Conservation (phyloP, 2,113 vertebrate genomes). For the Macrotus californicus region DNA sequence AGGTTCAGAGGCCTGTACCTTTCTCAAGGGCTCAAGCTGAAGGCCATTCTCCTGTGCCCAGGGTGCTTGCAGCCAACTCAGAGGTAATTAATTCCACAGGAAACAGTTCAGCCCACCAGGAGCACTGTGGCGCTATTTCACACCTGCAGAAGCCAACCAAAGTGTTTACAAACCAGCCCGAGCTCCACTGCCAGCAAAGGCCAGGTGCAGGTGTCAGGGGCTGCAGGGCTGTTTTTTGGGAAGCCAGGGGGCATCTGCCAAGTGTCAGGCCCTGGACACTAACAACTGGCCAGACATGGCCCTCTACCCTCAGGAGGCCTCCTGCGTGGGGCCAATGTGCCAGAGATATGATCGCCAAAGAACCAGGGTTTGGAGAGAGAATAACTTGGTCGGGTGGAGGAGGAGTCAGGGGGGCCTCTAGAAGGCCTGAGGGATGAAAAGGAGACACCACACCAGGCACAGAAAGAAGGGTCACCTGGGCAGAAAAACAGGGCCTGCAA, state of each 20-base stretch:
- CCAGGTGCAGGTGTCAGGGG: background rate
- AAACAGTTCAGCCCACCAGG: conserved; percentile 19
- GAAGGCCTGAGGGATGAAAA: background rate
- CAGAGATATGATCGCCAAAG: background rate
- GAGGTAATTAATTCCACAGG: conserved; percentile 49
- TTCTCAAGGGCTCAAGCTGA: background rate
- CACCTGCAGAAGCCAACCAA: background rate
- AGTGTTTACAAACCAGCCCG: background rate
- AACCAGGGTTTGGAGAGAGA: background rate
- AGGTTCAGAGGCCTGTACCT: conserved; percentile 39
- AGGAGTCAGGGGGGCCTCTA: background rate
- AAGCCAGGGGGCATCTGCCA: background rate
- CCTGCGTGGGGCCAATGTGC: no score
- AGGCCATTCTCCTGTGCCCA: background rate
- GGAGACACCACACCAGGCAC: background rate
- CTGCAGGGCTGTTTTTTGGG: background rate
- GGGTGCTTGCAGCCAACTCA: background rate
- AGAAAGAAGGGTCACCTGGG: background rate
- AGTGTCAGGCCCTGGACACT: background rate
- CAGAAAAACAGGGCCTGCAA: background rate
- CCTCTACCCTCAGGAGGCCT: background rate
- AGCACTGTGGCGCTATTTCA: background rate
- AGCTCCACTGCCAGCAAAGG: background rate
- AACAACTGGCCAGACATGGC: background rate
- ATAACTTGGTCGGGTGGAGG: background rate